These are phyloP conservation scores for Orientallactaga sibirica DNA, from an alignment of 2,797 vertebrate species.

Conservation along the genomic window DNA sequence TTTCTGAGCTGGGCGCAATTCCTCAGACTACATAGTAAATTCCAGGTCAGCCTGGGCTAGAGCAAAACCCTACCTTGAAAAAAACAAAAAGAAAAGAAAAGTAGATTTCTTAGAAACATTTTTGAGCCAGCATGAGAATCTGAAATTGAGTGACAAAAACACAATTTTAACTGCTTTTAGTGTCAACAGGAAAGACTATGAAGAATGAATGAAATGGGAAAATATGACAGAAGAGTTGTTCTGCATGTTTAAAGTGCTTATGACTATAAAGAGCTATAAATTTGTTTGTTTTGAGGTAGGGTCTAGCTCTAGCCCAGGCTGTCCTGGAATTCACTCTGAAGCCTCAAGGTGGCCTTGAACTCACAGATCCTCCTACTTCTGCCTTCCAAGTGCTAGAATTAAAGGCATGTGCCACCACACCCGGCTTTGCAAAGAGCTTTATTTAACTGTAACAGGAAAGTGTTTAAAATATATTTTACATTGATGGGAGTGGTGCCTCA, in stretches of 20 bases:
- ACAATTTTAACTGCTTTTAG: conserved; percentile 20
- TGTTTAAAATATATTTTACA: background rate
- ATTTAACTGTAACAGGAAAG: background rate
- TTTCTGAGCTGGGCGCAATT: background rate
- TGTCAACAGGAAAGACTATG: background rate
- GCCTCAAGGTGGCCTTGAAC: too few species aligned
- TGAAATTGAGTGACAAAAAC: background rate
- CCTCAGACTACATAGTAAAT: too few species aligned
- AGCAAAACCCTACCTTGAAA: too few species aligned
- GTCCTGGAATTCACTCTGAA: too few species aligned
- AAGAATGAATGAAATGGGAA: background rate
- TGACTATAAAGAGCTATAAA: too few species aligned
- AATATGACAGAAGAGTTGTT: background rate
- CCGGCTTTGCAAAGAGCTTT: background rate
- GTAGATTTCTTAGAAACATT: conserved; percentile 18
- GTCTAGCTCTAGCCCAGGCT: too few species aligned
- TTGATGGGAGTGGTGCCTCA: background rate
- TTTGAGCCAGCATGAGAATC: conserved; percentile 26
- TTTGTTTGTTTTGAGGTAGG: too few species aligned
- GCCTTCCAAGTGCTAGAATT: too few species aligned
- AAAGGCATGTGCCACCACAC: too few species aligned
- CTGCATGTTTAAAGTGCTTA: background rate
- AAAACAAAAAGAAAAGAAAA: background rate
- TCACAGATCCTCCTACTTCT: too few species aligned
- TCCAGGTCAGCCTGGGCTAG: too few species aligned